Conservation (phyloP, 1,140 invertebrate genomes). For the Lasioglossum albipes region DNA sequence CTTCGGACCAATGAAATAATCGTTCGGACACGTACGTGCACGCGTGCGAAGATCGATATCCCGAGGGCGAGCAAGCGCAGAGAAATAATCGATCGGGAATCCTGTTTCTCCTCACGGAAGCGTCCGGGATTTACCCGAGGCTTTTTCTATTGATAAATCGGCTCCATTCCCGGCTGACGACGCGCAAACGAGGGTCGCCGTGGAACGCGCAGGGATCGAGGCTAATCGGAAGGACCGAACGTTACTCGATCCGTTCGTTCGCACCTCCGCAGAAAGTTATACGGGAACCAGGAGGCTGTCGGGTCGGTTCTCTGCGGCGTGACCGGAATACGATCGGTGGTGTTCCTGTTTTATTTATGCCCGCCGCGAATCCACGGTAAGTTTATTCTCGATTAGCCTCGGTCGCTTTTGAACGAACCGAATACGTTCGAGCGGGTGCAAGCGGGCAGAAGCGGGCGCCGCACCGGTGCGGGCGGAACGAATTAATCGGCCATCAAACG, state of each 20-base stretch:
- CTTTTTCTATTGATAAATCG: conserved; percentile 24
- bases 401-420: not conserved
- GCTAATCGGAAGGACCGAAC: conserved; percentile 39
- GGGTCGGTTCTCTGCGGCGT: not conserved
- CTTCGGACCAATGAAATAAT: no score
- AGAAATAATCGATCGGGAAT: not conserved
- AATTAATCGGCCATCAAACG: not conserved
- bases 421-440: not conserved
- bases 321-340: conserved; percentile 6
- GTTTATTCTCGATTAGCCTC: not conserved
- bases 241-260: not conserved
- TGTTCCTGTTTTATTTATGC: conserved; percentile 3
- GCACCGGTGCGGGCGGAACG: no score
- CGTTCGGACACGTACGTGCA: not conserved
- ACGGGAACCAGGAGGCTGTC: not conserved
- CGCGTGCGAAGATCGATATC: not conserved
- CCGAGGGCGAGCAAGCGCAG: not conserved
- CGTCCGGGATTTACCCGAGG: not conserved
- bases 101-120: not conserved
- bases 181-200: conserved; percentile 25
- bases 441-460: no score
- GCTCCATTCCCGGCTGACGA: conserved; percentile 1
- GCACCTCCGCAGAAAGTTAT: not conserved
- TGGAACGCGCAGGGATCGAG: conserved; percentile 8
- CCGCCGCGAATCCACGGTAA: not conserved